A percentile compares a stretch with the other conserved stretches of the same genome.
Evolutionary conservation across 2,797 vertebrate genomes (phyloP).

Genomic region (Tapirus indicus): DNA sequence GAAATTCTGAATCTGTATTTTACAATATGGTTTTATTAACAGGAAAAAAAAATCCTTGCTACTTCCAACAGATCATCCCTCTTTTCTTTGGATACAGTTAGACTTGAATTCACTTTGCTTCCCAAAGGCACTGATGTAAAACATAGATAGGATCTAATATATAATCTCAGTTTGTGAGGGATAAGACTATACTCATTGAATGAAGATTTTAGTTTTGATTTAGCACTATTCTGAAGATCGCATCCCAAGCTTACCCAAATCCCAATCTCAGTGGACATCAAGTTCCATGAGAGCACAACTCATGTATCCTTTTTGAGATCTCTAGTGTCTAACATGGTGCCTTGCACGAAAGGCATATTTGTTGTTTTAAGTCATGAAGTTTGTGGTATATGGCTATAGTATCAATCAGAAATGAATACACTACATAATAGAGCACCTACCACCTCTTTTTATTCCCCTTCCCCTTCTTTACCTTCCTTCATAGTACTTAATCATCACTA

Average conservation of each 20-base stretch:
- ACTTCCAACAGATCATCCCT: not conserved
- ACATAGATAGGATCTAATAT: not conserved
- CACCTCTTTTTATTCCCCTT: not conserved
- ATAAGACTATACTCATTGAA: not conserved
- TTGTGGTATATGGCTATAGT: not conserved
- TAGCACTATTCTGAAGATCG: not conserved
- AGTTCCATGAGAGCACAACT: not conserved
- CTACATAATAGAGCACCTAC: not conserved
- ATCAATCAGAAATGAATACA: not conserved
- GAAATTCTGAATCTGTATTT: not conserved
- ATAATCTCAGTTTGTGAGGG: not conserved
- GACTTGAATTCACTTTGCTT: not conserved
- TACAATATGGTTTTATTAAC: not conserved
- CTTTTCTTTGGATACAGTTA: not conserved
- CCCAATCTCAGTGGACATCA: not conserved
- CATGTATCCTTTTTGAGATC: not conserved
- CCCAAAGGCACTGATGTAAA: not conserved
- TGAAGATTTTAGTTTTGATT: not conserved
- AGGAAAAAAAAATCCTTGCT: not conserved
- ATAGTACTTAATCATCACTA: not conserved
- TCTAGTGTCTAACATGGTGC: not conserved
- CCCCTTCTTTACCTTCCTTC: not conserved
- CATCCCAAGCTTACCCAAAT: rapidly evolving
- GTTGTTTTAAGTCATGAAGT: not conserved
- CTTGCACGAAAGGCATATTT: not conserved